phyloP scores from a whole-genome alignment of 2,113 vertebrate species.

The Globicephala melas region DNA sequence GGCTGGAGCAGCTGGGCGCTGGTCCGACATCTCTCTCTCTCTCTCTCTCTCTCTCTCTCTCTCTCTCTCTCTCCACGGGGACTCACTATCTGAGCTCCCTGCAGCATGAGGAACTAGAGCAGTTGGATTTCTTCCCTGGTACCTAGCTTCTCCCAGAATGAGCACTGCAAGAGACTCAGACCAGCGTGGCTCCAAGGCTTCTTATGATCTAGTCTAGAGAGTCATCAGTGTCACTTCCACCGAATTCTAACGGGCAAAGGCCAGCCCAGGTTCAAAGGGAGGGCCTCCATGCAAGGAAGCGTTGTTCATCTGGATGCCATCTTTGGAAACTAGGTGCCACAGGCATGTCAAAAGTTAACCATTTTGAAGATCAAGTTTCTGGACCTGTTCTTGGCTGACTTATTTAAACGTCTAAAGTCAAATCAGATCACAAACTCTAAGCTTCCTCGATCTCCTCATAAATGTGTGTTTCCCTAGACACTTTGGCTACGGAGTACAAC shows the following conservation, averaged over 20 bases:
- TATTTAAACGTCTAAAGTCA: constrained; percentile 8
- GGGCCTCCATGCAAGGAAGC: neutral
- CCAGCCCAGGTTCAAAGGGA: neutral
- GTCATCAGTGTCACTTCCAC: neutral
- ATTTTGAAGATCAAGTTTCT: neutral
- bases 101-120: neutral
- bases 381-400: neutral
- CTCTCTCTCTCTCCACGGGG: neutral
- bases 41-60: neutral
- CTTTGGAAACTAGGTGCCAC: neutral
- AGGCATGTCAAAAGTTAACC: neutral
- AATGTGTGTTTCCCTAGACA: neutral
- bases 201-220: neutral
- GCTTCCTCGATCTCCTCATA: neutral
- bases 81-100: neutral
- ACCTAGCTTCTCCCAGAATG: neutral
- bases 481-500: neutral
- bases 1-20: neutral
- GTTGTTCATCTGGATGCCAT: neutral
- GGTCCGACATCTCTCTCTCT: neutral
- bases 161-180: neutral
- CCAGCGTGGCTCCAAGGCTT: neutral
- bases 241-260: neutral
- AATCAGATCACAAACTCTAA: neutral
- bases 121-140: neutral